phyloP scores from a whole-genome alignment of 2,888 invertebrate species.

The Alitta virens region DNA sequence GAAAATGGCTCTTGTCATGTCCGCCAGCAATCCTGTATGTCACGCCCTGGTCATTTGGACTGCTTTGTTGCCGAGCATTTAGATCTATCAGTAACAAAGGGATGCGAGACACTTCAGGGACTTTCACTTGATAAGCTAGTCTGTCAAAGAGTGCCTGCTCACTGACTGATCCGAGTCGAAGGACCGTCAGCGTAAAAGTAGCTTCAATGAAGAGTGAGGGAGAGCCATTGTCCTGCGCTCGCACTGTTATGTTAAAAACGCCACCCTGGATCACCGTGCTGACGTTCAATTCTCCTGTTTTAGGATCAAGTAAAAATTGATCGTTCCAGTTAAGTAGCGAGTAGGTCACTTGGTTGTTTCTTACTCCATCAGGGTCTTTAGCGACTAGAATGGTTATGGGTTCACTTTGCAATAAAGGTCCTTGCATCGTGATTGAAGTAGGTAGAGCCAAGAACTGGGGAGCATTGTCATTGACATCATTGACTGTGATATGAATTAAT shows the following conservation, averaged over 20 bases:
- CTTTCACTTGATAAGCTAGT: slow-evolving; percentile 4
- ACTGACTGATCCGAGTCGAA: not conserved
- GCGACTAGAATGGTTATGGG: slow-evolving; percentile 11
- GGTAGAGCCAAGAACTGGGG: slow-evolving; percentile 18
- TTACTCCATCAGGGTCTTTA: slow-evolving; percentile 8
- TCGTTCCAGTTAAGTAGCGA: not conserved
- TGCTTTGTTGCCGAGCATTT: slow-evolving; percentile 5
- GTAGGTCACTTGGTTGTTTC: slow-evolving; percentile 16
- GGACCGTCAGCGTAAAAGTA: slow-evolving; percentile 2
- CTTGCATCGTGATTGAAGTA: not conserved
- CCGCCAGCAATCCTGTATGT: slow-evolving; percentile 8
- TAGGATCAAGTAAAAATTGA: slow-evolving; percentile 7
- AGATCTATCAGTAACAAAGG: slow-evolving; percentile 5
- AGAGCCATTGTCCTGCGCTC: slow-evolving; percentile 10
- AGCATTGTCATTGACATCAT: slow-evolving; percentile 20
- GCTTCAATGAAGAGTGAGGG: slow-evolving; percentile 2
- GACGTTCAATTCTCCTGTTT: slow-evolving; percentile 9
- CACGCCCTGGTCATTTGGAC: not conserved
- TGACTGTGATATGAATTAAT: slow-evolving; percentile 11
- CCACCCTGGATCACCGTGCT: not conserved
- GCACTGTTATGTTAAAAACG: slow-evolving; percentile 3
- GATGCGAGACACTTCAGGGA: slow-evolving; percentile 1
- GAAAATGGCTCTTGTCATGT: not conserved
- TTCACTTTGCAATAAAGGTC: not conserved
- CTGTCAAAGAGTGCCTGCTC: slow-evolving; percentile 9